phyloP scores from a whole-genome alignment of 1,140 invertebrate genomes.

The Drosophila oshimai region DNA sequence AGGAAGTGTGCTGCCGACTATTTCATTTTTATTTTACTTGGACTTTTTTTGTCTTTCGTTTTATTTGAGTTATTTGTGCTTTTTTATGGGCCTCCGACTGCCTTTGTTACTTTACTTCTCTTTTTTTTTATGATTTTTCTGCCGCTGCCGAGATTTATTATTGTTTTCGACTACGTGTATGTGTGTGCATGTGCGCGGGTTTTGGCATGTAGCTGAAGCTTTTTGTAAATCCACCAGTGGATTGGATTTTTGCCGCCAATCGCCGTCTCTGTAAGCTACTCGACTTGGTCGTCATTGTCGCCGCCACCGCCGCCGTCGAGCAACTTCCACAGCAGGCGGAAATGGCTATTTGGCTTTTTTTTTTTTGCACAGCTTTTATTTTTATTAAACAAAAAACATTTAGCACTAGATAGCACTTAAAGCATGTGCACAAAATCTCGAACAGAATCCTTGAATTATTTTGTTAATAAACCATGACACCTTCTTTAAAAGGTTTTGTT shows the following conservation, averaged over 20 bases:
- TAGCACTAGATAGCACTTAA: too few relatives aligned
- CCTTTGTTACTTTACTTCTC: conserved; percentile 63
- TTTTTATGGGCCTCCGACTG: conserved; percentile 54
- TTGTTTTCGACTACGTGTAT: conserved; percentile 51
- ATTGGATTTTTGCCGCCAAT: conserved; percentile 53
- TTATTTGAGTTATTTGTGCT: conserved; percentile 49
- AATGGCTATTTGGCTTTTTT: conserved; percentile 9
- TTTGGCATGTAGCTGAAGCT: conserved; percentile 50
- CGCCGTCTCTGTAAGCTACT: conserved; percentile 14
- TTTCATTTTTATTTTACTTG: conserved; percentile 60
- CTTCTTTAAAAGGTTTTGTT: too few relatives aligned
- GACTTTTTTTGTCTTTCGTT: conserved; percentile 36
- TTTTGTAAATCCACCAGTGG: conserved; percentile 57
- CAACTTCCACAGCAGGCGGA: conserved; percentile 4
- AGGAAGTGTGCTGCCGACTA: conserved; percentile 24
- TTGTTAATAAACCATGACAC: too few relatives aligned
- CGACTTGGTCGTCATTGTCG: conserved; percentile 30
- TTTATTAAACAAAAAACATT: neutral
- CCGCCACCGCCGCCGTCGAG: conserved; percentile 6
- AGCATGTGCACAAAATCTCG: too few relatives aligned
- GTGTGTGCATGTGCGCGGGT: neutral
- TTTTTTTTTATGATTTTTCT: conserved; percentile 64
- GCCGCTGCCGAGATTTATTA: conserved; percentile 64
- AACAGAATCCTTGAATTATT: too few relatives aligned
- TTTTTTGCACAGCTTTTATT: neutral